Evolutionary conservation across 2,888 invertebrate genomes (phyloP).

Genomic region (Conops quadrifasciatus): DNA sequence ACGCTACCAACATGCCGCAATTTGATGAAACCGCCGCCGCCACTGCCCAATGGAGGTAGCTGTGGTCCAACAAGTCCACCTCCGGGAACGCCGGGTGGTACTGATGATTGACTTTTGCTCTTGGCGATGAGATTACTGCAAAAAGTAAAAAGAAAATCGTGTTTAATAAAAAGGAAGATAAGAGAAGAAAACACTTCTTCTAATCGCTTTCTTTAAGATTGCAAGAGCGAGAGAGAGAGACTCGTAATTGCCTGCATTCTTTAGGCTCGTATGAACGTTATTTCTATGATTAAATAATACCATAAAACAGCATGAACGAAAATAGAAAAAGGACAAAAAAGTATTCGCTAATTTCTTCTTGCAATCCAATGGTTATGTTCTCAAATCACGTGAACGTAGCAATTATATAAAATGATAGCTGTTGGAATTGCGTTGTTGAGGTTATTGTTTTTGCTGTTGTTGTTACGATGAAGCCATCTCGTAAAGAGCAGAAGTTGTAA

Average conservation of each 20-base stretch:
- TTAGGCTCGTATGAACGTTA: conserved; percentile 24
- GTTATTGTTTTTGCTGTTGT: too few species aligned
- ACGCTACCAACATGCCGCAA: conserved; percentile 59
- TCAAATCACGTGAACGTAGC: conserved; percentile 7
- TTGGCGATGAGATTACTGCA: conserved; percentile 62
- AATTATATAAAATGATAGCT: too few species aligned
- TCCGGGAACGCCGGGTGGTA: conserved; percentile 50
- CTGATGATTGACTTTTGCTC: conserved; percentile 64
- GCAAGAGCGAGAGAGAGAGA: not conserved
- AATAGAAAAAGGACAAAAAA: too few species aligned
- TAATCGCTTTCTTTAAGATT: not conserved
- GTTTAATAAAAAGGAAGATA: conserved; percentile 10
- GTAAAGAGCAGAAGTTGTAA: too few species aligned
- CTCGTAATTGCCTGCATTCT: conserved; percentile 19
- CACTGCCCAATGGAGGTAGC: conserved; percentile 58
- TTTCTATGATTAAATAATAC: conserved; percentile 17
- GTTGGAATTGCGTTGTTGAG: too few species aligned
- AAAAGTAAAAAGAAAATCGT: conserved; percentile 35
- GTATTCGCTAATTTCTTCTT: not conserved
- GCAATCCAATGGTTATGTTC: not conserved
- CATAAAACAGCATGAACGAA: not conserved
- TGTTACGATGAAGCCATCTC: too few species aligned
- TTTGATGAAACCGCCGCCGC: conserved; percentile 59
- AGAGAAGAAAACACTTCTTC: not conserved
- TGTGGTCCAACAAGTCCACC: conserved; percentile 55